Base-by-base conservation (phyloP, 2,113 vertebrate species). In the Miniopterus natalensis region DNA sequence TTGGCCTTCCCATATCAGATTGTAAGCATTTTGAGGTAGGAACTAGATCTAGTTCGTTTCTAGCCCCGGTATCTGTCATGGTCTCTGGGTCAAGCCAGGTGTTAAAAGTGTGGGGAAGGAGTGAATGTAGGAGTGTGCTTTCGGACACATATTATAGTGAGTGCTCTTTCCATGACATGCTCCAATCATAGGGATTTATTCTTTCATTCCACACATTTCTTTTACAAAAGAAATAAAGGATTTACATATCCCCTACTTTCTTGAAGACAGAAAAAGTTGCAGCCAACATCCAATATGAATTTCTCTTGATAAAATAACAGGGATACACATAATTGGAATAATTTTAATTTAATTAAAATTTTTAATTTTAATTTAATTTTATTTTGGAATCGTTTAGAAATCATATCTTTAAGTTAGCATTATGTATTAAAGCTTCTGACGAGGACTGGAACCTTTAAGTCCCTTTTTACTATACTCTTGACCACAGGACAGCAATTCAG, bases 181-280 rank as follows among this genome's bases (percentile, higher is more conserved):
- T 51, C 51, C 40, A 14, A 36, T 75, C 42, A 31, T 71, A n/a
- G n/a, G 23, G 25, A 61, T 73, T 85, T 51, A 51, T 57, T 70
- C 51, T 89, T 77, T 83, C 57, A 74, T 90, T 59, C 36, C 9
- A 25, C 8, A 10, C 31, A 29, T 59, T 79, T 87, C 57, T 89
- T 86, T 45, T 59, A 40, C n/a, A 84, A 80, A 92, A 94, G 20
- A 20, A 84, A 66, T 75, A 75, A 93, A 59, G 53, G 53, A 55
- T 55, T 83, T 86, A 42, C 40, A 3, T 63, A 84, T 68, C 20
- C 66, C 8, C 45, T 92, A 31, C 23, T 81, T 77, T 65, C 29
- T 77, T 78, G 59, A 91, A 92, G 77, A 84, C 25, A 79, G 42
- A 92, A 88, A 71, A 84, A 57, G 23, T 55, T 75, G 5, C n/a